A percentile compares a stretch with the other conserved stretches of the same genome.
phyloP scores from a whole-genome alignment of 2,113 vertebrate species.

The Donacobius atricapilla region DNA sequence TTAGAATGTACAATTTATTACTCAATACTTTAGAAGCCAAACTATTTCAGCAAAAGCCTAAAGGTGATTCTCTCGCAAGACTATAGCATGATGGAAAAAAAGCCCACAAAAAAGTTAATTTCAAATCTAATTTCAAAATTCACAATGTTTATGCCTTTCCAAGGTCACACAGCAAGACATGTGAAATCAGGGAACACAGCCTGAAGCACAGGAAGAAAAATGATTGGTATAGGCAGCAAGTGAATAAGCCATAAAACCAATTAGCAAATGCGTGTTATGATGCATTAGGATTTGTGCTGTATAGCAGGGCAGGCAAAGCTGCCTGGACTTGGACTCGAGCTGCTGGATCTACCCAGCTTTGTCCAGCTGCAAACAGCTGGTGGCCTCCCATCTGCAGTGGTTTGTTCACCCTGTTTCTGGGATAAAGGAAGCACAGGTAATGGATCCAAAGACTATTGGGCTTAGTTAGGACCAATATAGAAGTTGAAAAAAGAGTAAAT shows the following conservation, averaged over 20 bases:
- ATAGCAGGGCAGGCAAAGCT: neutral
- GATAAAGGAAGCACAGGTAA: neutral
- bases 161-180: constrained; percentile 22
- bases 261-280: neutral
- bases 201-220: constrained; percentile 34
- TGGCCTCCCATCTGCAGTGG: neutral
- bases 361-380: neutral
- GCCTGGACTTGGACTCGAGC: neutral
- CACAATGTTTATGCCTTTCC: neutral
- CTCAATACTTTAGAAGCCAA: neutral
- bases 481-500: neutral
- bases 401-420: neutral
- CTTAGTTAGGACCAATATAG: neutral
- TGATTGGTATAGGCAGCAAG: neutral
- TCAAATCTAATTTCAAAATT: constrained; percentile 52
- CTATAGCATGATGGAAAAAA: neutral
- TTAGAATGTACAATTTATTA: neutral
- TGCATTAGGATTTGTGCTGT: neutral
- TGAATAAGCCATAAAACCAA: constrained; percentile 6
- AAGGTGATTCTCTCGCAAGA: neutral
- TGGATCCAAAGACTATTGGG: neutral
- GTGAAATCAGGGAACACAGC: constrained; percentile 21
- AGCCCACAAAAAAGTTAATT: constrained; percentile 1
- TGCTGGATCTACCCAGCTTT: neutral
- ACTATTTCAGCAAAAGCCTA: constrained; percentile 31